A percentile compares a stretch with the other conserved stretches of the same genome.
Conservation (phyloP, 2,113 vertebrate genomes). For the Mixornis gularis region DNA sequence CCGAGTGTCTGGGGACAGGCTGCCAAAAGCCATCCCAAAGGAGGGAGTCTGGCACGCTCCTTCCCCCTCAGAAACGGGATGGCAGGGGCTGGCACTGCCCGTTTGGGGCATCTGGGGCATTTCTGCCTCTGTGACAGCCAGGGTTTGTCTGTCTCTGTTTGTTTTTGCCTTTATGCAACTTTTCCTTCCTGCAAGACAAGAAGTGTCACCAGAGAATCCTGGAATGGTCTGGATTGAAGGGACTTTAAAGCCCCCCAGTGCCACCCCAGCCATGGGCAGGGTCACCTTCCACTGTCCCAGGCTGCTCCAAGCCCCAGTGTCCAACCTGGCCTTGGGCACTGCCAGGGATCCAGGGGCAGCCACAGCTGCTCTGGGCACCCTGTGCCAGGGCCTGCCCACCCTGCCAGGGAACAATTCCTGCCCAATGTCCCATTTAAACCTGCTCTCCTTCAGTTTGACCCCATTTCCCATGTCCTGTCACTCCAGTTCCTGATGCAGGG, state of each 20-base stretch:
- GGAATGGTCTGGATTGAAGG: background rate
- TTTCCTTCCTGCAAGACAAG: background rate
- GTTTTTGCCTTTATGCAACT: background rate
- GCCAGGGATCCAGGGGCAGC: no score
- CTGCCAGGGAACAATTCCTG: background rate
- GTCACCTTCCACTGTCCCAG: background rate
- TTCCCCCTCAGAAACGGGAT: background rate
- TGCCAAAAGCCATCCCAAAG: background rate
- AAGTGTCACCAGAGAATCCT: background rate
- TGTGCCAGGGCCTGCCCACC: background rate
- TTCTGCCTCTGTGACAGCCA: background rate
- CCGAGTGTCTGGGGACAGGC: background rate
- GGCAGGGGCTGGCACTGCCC: background rate
- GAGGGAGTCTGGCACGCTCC: background rate
- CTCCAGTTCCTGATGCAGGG: background rate
- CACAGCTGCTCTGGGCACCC: background rate
- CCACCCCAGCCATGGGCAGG: background rate
- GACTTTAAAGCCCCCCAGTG: rapidly evolving
- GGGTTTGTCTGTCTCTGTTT: background rate
- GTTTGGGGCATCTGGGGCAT: background rate
- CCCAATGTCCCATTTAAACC: background rate
- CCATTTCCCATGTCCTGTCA: background rate
- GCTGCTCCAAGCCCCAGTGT: no score
- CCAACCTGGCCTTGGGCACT: no score
- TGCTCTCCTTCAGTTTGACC: background rate